Evolutionary conservation across 2,888 invertebrate genomes (phyloP).

Genomic region (Periphyllus acericola): DNA sequence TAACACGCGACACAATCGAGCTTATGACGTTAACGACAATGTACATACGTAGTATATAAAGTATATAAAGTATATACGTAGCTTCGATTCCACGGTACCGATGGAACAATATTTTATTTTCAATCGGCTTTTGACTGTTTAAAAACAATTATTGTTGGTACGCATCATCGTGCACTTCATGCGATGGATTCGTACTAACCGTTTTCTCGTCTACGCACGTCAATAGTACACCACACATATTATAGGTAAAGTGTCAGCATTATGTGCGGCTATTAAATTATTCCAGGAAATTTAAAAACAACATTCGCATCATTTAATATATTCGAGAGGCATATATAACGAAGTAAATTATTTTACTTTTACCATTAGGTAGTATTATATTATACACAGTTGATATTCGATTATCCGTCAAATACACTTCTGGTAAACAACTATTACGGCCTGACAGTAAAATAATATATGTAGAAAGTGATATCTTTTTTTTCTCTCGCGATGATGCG

Average conservation of each 20-base stretch:
- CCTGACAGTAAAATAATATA: constrained; percentile 10
- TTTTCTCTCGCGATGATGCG: not conserved
- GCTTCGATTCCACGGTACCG: too few relatives aligned
- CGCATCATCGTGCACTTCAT: too few relatives aligned
- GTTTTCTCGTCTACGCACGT: too few relatives aligned
- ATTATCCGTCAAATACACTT: constrained; percentile 34
- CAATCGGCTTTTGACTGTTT: too few relatives aligned
- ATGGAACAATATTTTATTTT: too few relatives aligned
- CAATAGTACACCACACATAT: too few relatives aligned
- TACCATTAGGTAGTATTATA: constrained; percentile 1
- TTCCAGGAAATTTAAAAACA: not conserved
- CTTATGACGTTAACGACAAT: too few relatives aligned
- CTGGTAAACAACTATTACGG: constrained; percentile 31
- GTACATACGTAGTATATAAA: too few relatives aligned
- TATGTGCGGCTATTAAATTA: not conserved
- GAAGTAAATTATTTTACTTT: constrained; percentile 28
- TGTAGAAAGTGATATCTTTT: constrained; percentile 53
- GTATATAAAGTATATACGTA: too few relatives aligned
- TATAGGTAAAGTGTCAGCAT: not conserved
- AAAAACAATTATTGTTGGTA: too few relatives aligned
- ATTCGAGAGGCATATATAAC: not conserved
- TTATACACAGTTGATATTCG: constrained; percentile 7
- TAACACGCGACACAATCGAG: too few relatives aligned
- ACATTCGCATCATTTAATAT: not conserved
- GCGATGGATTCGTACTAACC: too few relatives aligned